These are phyloP conservation scores for Baryphthengus martii DNA, from an alignment of 2,113 vertebrate species.

Conservation along the genomic window DNA sequence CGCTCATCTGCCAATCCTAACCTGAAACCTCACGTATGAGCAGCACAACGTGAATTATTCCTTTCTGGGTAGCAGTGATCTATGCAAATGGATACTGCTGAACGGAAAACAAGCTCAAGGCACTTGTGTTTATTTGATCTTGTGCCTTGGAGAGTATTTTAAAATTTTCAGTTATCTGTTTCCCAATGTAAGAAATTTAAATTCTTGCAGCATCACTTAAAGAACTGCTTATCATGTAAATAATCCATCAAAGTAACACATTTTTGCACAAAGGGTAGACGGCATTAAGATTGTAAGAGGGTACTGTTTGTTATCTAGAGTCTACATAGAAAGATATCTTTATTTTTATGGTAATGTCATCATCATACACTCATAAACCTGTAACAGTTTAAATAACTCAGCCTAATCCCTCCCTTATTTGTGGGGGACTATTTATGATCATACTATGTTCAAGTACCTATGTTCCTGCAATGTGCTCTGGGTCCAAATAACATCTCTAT, in stretches of 20 bases:
- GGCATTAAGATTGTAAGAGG: background rate
- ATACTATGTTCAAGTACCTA: accelerated
- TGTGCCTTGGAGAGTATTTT: background rate
- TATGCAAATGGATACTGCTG: background rate
- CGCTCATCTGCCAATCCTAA: background rate
- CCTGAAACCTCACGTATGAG: background rate
- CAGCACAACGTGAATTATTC: background rate
- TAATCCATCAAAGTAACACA: background rate
- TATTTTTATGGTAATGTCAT: background rate
- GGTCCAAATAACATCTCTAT: background rate
- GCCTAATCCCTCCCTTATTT: background rate
- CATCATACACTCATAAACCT: background rate
- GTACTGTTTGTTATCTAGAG: background rate
- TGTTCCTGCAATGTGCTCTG: background rate
- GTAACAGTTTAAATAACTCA: background rate
- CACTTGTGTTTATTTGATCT: background rate
- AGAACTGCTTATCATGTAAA: background rate
- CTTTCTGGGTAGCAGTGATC: background rate
- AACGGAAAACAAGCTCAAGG: background rate
- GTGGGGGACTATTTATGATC: background rate
- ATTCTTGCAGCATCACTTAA: background rate
- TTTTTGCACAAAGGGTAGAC: background rate
- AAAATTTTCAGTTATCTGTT: background rate
- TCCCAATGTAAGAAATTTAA: background rate
- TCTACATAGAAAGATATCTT: background rate